Evolutionary conservation across 2,797 vertebrate species (phyloP).

Genomic region (Coreius guichenoti): DNA sequence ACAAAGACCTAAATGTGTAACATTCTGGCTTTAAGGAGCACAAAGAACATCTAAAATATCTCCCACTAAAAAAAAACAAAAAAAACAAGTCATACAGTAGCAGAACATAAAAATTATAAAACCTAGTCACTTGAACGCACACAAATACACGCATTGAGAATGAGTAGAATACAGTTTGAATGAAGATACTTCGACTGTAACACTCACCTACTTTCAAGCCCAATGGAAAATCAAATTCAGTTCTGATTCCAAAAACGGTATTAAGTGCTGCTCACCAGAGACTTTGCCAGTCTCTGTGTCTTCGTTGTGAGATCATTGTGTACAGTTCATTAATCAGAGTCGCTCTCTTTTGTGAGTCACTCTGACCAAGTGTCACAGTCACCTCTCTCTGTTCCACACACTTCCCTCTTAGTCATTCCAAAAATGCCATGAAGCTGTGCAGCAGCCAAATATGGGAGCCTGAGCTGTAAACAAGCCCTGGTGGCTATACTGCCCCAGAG

Average conservation of each 20-base stretch:
- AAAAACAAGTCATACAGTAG: too few relatives aligned
- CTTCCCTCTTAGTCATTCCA: slow-evolving; percentile 74
- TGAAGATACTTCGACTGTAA: not conserved
- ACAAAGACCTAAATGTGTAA: not conserved
- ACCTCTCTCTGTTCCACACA: slow-evolving; percentile 35
- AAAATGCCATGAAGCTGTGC: slow-evolving; percentile 79
- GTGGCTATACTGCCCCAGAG: slow-evolving; percentile 59
- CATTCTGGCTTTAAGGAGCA: not conserved
- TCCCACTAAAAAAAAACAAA: too few relatives aligned
- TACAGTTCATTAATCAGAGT: slow-evolving; percentile 40
- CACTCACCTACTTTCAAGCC: slow-evolving; percentile 25
- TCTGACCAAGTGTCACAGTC: slow-evolving; percentile 25
- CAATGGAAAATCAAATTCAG: slow-evolving; percentile 1
- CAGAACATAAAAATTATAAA: not conserved
- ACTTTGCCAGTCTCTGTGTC: slow-evolving; percentile 27
- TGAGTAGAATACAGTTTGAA: not conserved
- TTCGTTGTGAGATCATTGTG: slow-evolving; percentile 39
- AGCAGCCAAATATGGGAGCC: slow-evolving; percentile 85
- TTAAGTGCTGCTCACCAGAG: slow-evolving; percentile 62
- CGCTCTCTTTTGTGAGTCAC: slow-evolving; percentile 24
- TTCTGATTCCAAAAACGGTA: slow-evolving; percentile 4
- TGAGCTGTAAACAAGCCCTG: slow-evolving; percentile 75
- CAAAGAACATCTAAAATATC: not conserved
- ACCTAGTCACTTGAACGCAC: not conserved
- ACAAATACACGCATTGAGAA: not conserved